These are phyloP conservation scores for Austrofundulus limnaeus DNA, from an alignment of 2,113 vertebrate species.

Conservation along the genomic window DNA sequence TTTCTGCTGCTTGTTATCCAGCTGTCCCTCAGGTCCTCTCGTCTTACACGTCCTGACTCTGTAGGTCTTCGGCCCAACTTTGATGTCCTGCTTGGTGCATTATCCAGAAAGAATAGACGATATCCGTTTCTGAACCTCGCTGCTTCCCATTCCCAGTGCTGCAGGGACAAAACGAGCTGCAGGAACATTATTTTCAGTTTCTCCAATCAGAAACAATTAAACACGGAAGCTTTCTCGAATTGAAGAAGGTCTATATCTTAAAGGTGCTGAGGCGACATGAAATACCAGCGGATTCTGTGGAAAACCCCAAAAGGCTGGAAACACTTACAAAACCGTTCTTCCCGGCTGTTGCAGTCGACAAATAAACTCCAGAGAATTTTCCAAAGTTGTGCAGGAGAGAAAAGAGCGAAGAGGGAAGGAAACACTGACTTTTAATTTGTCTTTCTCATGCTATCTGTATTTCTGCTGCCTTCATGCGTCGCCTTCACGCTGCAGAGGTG, in stretches of 20 bases:
- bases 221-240: background rate
- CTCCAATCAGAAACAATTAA: conserved; percentile 6
- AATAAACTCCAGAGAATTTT: conserved; percentile 77
- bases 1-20: conserved; percentile 55
- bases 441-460: conserved; percentile 58
- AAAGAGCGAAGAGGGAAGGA: conserved; percentile 28
- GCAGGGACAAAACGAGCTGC: background rate
- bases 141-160: conserved; percentile 1
- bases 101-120: conserved; percentile 28
- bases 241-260: conserved; percentile 43
- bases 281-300: conserved; percentile 61
- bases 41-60: conserved; percentile 34
- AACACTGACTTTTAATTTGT: conserved; percentile 55
- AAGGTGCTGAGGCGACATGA: conserved; percentile 52
- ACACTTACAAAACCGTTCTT: conserved; percentile 69
- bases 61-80: conserved; percentile 13
- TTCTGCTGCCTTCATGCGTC: conserved; percentile 13
- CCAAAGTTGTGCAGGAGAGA: conserved; percentile 68
- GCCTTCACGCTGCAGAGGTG: background rate
- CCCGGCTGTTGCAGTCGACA: conserved; percentile 70
- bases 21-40: conserved; percentile 48
- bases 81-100: conserved; percentile 26
- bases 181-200: conserved; percentile 11
- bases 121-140: conserved; percentile 11
- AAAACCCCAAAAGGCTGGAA: conserved; percentile 75